phyloP scores from a whole-genome alignment of 1,140 invertebrate species.

The Drosophila pseudoananassae region DNA sequence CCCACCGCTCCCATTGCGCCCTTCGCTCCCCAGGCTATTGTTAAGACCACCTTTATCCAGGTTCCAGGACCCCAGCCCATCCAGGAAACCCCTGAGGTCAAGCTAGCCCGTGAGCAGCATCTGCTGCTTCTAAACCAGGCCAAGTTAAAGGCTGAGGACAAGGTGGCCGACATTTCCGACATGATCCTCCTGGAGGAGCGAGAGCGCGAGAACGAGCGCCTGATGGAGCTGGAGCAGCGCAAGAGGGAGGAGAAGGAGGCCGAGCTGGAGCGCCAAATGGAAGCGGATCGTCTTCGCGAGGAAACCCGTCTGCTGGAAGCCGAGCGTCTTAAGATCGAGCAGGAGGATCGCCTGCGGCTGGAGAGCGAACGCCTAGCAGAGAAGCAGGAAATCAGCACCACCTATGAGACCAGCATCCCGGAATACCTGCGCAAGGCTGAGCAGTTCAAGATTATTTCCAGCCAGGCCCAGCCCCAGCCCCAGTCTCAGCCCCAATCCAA shows the following conservation, averaged over 20 bases:
- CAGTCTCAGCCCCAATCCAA: slow-evolving; percentile 19
- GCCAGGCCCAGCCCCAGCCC: slow-evolving; percentile 12
- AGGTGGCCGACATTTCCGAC: slow-evolving; percentile 57
- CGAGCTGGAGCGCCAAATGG: slow-evolving; percentile 48
- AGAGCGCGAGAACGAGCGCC: slow-evolving; percentile 44
- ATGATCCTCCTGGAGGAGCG: slow-evolving; percentile 53
- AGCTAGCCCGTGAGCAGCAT: slow-evolving; percentile 55
- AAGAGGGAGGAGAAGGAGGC: slow-evolving; percentile 50
- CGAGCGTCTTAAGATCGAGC: slow-evolving; percentile 50
- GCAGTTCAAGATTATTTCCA: slow-evolving; percentile 31
- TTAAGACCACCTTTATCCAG: slow-evolving; percentile 17
- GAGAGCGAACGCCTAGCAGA: slow-evolving; percentile 44
- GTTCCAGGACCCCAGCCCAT: slow-evolving; percentile 13
- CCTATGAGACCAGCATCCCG: slow-evolving; percentile 9
- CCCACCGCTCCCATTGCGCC: slow-evolving; percentile 12
- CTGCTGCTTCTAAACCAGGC: slow-evolving; percentile 49
- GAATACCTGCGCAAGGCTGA: slow-evolving; percentile 19
- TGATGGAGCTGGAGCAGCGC: slow-evolving; percentile 53
- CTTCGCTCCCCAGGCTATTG: slow-evolving; percentile 28
- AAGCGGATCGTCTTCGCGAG: slow-evolving; percentile 51
- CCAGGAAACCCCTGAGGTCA: slow-evolving; percentile 50
- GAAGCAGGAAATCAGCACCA: slow-evolving; percentile 19
- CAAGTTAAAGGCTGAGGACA: slow-evolving; percentile 58
- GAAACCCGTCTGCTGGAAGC: slow-evolving; percentile 50
- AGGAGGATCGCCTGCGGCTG: slow-evolving; percentile 56